A percentile compares a stretch with the other conserved stretches of the same genome.
These are phyloP conservation scores for Pardosa pseudoannulata DNA, from an alignment of 2,888 invertebrate genomes.

Conservation along the genomic window DNA sequence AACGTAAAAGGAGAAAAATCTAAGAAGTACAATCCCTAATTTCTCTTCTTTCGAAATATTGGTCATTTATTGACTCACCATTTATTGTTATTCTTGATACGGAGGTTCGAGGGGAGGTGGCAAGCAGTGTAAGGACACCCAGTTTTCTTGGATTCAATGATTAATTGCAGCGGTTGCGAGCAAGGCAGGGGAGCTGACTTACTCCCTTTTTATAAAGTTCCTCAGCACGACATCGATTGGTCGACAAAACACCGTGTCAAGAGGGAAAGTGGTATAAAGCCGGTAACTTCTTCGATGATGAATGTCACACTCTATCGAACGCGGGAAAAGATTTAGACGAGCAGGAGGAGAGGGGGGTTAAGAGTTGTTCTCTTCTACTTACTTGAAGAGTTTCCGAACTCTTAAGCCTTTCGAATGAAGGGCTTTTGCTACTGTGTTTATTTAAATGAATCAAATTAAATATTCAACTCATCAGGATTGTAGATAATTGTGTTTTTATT, in stretches of 20 bases:
- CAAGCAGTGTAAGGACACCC: no score
- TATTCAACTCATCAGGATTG: no score
- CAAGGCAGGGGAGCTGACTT: background rate
- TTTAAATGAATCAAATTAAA: no score
- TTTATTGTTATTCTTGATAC: conserved; percentile 68
- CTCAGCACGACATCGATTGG: conserved; percentile 63
- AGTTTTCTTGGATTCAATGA: conserved; percentile 66
- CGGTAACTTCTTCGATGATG: background rate
- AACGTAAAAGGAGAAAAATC: no score
- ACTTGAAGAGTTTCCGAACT: no score
- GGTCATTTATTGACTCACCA: conserved; percentile 59
- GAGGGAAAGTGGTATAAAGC: background rate
- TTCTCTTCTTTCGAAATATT: conserved; percentile 30
- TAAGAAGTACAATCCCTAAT: background rate
- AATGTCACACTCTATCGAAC: background rate
- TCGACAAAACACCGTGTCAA: background rate
- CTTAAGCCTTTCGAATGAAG: no score
- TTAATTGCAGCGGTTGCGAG: conserved; percentile 30
- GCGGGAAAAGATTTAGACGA: background rate
- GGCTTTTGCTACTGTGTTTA: no score
- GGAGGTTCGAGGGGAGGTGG: background rate
- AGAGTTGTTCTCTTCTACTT: no score
- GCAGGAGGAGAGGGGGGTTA: no score
- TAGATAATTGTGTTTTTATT: no score
- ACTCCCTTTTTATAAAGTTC: conserved; percentile 25